Percentiles rank a stretch among this genome's conserved stretches.
Conservation (phyloP, 2,888 invertebrate genomes). For the Lasiommata megera region DNA sequence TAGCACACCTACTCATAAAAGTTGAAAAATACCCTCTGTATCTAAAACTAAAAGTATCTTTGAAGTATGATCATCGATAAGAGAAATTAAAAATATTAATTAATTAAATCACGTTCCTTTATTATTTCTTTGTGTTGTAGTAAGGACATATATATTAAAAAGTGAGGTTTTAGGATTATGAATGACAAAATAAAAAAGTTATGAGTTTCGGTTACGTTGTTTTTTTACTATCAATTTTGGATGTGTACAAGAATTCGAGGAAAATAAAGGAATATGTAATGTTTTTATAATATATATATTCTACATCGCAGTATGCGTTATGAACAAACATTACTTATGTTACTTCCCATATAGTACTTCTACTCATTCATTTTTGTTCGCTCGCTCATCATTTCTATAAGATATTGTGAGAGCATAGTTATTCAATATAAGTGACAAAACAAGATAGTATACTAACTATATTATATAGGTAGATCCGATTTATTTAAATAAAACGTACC, state of each 20-base stretch:
- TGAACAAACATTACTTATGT: constrained; percentile 78
- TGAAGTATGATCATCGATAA: not conserved
- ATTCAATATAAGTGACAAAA: constrained; percentile 64
- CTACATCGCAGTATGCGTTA: constrained; percentile 79
- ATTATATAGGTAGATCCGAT: constrained; percentile 56
- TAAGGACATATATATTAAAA: not conserved
- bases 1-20: too few relatives aligned
- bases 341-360: constrained; percentile 74
- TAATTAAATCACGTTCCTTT: not conserved
- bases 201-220: constrained; percentile 76
- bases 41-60: not conserved
- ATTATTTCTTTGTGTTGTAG: not conserved
- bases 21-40: too few relatives aligned
- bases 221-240: constrained; percentile 81
- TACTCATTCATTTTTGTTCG: constrained; percentile 77
- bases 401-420: constrained; percentile 64
- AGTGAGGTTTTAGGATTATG: constrained; percentile 31
- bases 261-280: constrained; percentile 79
- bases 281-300: constrained; percentile 74
- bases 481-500: constrained; percentile 77
- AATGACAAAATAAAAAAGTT: constrained; percentile 58
- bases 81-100: not conserved
- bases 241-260: constrained; percentile 80
- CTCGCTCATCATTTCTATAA: constrained; percentile 60
- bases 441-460: constrained; percentile 61